These are phyloP conservation scores for Cyphomyrus discorhynchus DNA, from an alignment of 2,113 vertebrate species.

Conservation along the genomic window DNA sequence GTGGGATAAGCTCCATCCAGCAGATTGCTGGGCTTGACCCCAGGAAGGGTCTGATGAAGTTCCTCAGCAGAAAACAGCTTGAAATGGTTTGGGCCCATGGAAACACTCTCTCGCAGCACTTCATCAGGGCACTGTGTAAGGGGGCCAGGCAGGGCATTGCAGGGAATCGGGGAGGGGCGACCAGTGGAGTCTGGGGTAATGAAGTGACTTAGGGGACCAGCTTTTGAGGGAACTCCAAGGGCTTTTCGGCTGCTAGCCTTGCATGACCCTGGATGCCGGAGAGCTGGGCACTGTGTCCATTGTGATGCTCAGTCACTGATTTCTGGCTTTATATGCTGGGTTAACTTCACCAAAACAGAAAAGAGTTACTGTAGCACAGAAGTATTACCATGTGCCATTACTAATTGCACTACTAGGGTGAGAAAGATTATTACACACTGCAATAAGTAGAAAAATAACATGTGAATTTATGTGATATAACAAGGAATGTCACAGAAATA, in stretches of 20 bases:
- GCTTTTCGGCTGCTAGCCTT: not conserved
- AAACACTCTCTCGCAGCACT: conserved; percentile 32
- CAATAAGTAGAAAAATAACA: not conserved
- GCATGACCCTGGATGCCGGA: not conserved
- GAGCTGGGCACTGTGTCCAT: not conserved
- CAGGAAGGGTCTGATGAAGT: conserved; percentile 20
- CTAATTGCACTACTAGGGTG: not conserved
- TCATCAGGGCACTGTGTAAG: conserved; percentile 30
- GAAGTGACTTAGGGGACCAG: not conserved
- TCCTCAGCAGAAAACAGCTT: conserved; percentile 31
- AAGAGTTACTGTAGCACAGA: not conserved
- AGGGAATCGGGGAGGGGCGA: not conserved
- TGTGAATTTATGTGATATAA: not conserved
- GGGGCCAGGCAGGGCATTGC: not conserved
- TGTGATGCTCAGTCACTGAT: not conserved
- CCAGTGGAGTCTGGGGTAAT: not conserved
- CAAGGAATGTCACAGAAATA: not conserved
- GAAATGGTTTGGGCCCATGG: conserved; percentile 31
- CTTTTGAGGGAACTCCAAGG: not conserved
- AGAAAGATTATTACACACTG: not conserved
- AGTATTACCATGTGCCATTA: not conserved
- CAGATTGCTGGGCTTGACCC: conserved; percentile 7
- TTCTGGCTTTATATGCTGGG: not conserved
- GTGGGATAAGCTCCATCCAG: not conserved
- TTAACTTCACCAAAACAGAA: not conserved